These are phyloP conservation scores for Bombus pyrosoma DNA, from an alignment of 1,140 invertebrate genomes.

Conservation along the genomic window DNA sequence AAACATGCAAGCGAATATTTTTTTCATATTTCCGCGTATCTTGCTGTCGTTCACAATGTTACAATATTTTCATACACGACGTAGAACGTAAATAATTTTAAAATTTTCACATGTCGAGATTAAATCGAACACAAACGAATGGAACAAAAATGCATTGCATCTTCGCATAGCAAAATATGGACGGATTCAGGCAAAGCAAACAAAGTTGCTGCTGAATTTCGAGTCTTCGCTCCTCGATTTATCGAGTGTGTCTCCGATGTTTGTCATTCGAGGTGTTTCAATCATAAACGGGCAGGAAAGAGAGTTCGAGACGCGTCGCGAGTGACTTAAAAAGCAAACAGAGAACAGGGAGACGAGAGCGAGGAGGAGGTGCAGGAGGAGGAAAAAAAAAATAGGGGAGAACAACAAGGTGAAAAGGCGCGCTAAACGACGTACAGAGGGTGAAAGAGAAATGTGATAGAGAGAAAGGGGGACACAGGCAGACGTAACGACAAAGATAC, in stretches of 20 bases:
- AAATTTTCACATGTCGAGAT: background rate
- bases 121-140: background rate
- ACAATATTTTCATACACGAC: background rate
- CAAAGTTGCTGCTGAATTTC: background rate
- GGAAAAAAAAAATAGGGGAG: background rate
- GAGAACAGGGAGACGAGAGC: no score
- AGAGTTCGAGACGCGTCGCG: background rate
- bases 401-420: slow-evolving; percentile 29
- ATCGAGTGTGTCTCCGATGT: background rate
- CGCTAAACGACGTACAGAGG: slow-evolving; percentile 31
- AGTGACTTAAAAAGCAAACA: background rate
- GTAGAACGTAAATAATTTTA: background rate
- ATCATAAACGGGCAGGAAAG: background rate
- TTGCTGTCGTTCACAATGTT: background rate
- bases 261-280: background rate
- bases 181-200: background rate
- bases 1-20: no score
- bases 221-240: background rate
- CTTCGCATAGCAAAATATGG: background rate
- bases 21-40: background rate
- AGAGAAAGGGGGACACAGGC: slow-evolving; percentile 7
- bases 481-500: slow-evolving; percentile 51
- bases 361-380: no score
- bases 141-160: no score
- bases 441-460: slow-evolving; percentile 32